These are phyloP conservation scores for Columba livia DNA, from an alignment of 2,113 vertebrate genomes.

Conservation along the genomic window DNA sequence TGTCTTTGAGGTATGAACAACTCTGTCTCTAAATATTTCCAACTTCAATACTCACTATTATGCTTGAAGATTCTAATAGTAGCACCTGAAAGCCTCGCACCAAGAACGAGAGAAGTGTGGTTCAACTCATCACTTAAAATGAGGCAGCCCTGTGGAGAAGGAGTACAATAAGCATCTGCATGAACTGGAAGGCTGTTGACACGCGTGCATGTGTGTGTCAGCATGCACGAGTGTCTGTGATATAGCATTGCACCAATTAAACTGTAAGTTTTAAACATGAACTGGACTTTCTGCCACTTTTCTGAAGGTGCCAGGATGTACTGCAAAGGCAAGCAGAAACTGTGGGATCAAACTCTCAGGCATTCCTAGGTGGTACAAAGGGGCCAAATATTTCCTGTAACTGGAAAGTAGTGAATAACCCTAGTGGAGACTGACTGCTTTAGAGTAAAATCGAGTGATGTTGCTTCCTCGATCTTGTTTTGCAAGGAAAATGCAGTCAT, in stretches of 20 bases:
- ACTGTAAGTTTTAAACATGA: neutral
- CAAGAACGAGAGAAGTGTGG: constrained; percentile 90
- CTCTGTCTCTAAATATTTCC: neutral
- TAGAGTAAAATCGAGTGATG: neutral
- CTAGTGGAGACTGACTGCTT: neutral
- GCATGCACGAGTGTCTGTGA: accelerated
- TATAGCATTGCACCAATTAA: neutral
- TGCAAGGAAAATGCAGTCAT: neutral
- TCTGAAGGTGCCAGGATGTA: neutral
- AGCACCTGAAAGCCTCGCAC: constrained; percentile 89
- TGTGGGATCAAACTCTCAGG: neutral
- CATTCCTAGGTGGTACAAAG: neutral
- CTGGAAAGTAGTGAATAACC: neutral
- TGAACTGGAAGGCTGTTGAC: neutral
- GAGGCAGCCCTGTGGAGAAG: constrained; percentile 86
- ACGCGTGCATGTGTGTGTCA: neutral
- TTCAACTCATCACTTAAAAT: constrained; percentile 96
- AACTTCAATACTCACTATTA: constrained; percentile 87
- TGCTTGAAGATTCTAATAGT: constrained; percentile 92
- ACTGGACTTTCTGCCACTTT: neutral
- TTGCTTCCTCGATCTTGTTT: neutral
- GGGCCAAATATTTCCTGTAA: neutral
- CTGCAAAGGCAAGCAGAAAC: neutral
- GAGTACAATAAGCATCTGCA: neutral
- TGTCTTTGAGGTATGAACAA: neutral